Evolutionary conservation across 2,888 invertebrate species (phyloP), one percentile per base, ranked within the genome.

Genomic region (Dasypogon diadema): DNA sequence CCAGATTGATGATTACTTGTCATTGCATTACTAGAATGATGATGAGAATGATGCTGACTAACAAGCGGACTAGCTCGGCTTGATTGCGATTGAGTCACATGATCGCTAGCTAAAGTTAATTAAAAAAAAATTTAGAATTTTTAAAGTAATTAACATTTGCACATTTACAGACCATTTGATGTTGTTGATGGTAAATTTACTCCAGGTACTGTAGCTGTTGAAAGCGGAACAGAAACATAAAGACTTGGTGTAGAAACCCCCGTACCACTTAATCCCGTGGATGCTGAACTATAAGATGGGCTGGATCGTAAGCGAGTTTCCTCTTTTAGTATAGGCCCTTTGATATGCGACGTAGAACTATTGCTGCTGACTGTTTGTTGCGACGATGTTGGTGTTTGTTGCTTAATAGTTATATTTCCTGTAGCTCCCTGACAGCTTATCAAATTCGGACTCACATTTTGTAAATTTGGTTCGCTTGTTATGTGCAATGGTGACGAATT

Each of bases 221-320:
- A 88, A 78, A 91, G 83, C 78, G 91, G 91, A 79, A 91, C 90
- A 22, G 91, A 91, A 18, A 91, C 91, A 68, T 90, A 90, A 79
- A 91, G 88, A 84, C 88, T 89, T 34, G 87, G 87, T 26, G 87
- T 85, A n/a, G 84, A 81, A 37, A 76, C 63, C 55, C 76, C 56
- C 58, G 75, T n/a, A 46, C 80, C n/a, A 81, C 81, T 79, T 78
- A 80, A 65, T 75, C 77, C 63, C 16, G n/a, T 10, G 14, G 30
- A 26, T 18, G 75, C 51, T 58, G 78, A 58, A 78, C 58, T 65
- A 54, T 76, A 78, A 70, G 78, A 63, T 51, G 78, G 74, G 55
- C 72, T 76, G 3, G 78, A 73, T 26, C 77, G 74, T 30, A 75
- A 58, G 6, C 79, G 77, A 70, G 22, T 76, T 2, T 78, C 78